Base-by-base conservation (phyloP, 2,797 vertebrate genomes). In the Melopsittacus undulatus region DNA sequence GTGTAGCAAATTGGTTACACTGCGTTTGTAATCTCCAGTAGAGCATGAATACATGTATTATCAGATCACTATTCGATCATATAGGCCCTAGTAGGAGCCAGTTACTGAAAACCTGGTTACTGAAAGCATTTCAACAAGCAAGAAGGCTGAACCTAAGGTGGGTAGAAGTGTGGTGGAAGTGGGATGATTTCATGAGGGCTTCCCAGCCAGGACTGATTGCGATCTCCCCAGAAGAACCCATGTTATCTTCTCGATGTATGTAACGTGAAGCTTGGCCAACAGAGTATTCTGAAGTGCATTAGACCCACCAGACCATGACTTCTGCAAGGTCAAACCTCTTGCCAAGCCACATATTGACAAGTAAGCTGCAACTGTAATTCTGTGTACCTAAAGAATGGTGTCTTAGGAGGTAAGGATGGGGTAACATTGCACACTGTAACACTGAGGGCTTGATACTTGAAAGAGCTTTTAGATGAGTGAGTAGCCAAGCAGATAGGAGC, bases 311-410 rank as follows among this genome's bases (percentile, higher is more conserved):
- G 21, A 17, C 1, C 0, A 11, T 66, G 77, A 72, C 32, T 26
- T 62, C 67, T 52, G 66, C 79, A 81, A 88, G 82, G 89, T 96
- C 89, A 81, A 21, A 4, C 48, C 84, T 87, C 54, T 83, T 13
- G 32, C 42, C 10, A 9, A 72, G 63, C 59, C 34, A 0, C 7
- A 4, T 64, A 49, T 8, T 81, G 73, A 36, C 80, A 68, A 52
- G 66, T 52, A 69, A 82, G 42, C 69, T 72, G 59, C 69, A 79
- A 4, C 56, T 51, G 29, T 13, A 86, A 18, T 69, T 69, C 87
- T 46, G 43, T 27, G 0, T 59, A 8, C 1, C 3, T 70, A 56
- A 69, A 83, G 52, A 79, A 13, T 23, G 34, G 54, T 85, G 62
- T 73, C 57, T 27, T 7, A 46, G 80, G 80, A 68, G 21, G 57